phyloP scores from a whole-genome alignment of 2,888 invertebrate genomes.

The Psococerastis gibbosa region DNA sequence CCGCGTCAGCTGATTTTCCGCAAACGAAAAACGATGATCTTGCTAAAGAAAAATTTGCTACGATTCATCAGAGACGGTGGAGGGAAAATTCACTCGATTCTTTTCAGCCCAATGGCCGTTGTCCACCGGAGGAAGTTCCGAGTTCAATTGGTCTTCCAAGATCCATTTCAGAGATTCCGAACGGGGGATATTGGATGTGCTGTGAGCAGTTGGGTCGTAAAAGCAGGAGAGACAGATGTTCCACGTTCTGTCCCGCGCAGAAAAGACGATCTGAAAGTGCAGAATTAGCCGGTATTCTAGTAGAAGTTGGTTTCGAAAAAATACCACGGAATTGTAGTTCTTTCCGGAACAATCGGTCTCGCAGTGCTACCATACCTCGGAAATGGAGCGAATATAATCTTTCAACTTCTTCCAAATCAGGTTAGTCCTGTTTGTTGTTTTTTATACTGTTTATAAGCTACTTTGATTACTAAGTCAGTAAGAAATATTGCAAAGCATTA shows the following conservation, averaged over 20 bases:
- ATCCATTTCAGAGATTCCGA: not conserved
- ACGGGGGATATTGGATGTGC: no score
- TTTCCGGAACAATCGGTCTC: not conserved
- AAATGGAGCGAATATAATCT: constrained; percentile 1
- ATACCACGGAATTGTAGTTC: not conserved
- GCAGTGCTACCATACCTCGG: constrained; percentile 1
- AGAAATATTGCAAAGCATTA: no score
- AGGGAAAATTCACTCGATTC: not conserved
- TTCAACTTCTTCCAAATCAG: not conserved
- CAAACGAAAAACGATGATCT: not conserved
- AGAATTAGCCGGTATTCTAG: not conserved
- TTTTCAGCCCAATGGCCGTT: not conserved
- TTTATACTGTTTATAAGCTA: no score
- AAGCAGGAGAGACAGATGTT: not conserved
- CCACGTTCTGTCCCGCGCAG: not conserved
- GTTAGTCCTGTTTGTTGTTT: no score
- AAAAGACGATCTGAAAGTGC: not conserved
- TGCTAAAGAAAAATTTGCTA: not conserved
- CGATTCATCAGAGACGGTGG: constrained; percentile 1
- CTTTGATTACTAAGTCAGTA: no score
- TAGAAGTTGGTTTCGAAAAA: not conserved
- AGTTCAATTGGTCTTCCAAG: not conserved
- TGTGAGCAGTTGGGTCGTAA: no score
- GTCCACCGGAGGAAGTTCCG: not conserved
- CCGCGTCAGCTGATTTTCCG: constrained; percentile 1